Base-by-base conservation (phyloP, 2,113 vertebrate species). In the Scophthalmus maximus region DNA sequence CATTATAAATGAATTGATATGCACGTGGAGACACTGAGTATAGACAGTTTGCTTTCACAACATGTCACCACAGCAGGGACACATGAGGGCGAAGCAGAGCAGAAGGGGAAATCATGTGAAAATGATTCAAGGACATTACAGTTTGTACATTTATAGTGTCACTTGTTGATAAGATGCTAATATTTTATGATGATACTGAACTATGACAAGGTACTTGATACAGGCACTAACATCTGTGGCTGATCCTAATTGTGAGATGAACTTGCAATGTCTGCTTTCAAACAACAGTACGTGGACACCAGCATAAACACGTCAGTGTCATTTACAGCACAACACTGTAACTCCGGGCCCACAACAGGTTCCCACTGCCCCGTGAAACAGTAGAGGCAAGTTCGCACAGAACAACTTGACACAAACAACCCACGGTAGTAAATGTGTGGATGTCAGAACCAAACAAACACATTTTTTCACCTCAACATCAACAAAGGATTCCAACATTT, bases 301-400 rank as follows among this genome's bases (percentile, higher is more conserved):
- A 78, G 44, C 73, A 73, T 64, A 2, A 61, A 52, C n/a, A 30
- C 49, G 63, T 4, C 26, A 36, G 59, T 60, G 63, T 82, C 44
- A 32, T 74, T 81, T 79, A 73, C 62, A 78, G 11, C 22, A 49
- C 5, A 74, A 44, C 25, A 53, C 46, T 26, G 1, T 47, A 18
- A 32, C 57, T 61, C 25, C 9, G 18, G 68, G 22, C 1, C 46
- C 72, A 81, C 66, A 79, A 73, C 30, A 70, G 17, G 4, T 40
- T 65, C 50, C 38, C 47, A 68, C 52, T 56, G 8, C 4, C 32
- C 1, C 22, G 1, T 56, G 44, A 73, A 82, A 81, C 58, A 57
- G 10, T 25, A 68, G n/a, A 0, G 14, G 25, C 34, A 20, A 15
- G 22, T 11, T 18, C 44, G 36, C 6, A 46, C 25, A 20, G 61